A percentile compares a stretch with the other conserved stretches of the same genome.
phyloP scores from a whole-genome alignment of 2,797 vertebrate species.

The Brachymystax lenok region DNA sequence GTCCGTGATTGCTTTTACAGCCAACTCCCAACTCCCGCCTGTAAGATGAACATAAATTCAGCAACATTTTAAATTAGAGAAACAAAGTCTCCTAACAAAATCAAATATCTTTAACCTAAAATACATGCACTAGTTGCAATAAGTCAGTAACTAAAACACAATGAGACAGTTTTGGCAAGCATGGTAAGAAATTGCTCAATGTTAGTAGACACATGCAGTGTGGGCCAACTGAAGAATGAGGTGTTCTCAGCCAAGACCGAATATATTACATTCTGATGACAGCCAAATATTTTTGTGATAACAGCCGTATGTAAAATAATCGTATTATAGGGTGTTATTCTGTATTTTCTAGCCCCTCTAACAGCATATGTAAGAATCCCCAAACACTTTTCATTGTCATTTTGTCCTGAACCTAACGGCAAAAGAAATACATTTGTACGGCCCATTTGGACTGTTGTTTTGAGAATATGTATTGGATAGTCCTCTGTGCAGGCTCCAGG shows the following conservation, averaged over 20 bases:
- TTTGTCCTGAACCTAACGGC: background rate
- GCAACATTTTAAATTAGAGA: background rate
- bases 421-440: background rate
- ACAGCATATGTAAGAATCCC: background rate
- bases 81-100: no score
- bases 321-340: no score
- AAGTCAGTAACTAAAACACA: background rate
- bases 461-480: background rate
- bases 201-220: background rate
- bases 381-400: no score
- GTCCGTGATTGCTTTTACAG: background rate
- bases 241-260: background rate
- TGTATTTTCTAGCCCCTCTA: background rate
- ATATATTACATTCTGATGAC: no score
- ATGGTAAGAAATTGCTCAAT: constrained; percentile 3
- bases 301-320: no score
- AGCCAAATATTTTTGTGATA: no score
- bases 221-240: background rate
- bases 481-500: background rate
- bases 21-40: background rate
- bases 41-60: background rate
- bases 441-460: background rate
- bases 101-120: no score
- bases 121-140: no score
- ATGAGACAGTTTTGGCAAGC: background rate